These are phyloP conservation scores for Zelleria hepariella DNA, from an alignment of 2,888 invertebrate species.

Conservation along the genomic window DNA sequence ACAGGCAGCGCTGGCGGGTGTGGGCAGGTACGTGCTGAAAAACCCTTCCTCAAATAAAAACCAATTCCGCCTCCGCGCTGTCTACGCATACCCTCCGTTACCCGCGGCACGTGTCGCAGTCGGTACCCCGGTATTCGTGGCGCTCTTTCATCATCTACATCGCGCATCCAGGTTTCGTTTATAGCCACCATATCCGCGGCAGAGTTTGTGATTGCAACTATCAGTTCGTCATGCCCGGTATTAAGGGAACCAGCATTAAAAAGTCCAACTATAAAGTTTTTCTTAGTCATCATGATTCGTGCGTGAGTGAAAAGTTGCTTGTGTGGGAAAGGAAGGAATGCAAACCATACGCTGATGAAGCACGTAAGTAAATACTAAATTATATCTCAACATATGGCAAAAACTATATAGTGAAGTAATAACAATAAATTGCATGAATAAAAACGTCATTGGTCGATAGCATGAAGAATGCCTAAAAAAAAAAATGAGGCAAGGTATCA, in stretches of 20 bases:
- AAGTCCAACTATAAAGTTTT: neutral
- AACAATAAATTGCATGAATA: too few relatives aligned
- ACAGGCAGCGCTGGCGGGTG: neutral
- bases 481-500: too few relatives aligned
- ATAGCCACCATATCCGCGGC: neutral
- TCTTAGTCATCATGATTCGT: neutral
- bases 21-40: neutral
- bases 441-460: too few relatives aligned
- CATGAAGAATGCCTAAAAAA: too few relatives aligned
- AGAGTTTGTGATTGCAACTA: neutral
- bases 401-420: too few relatives aligned
- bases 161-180: neutral
- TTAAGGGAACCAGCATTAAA: neutral
- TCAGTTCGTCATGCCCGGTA: too few relatives aligned
- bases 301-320: too few relatives aligned
- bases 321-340: too few relatives aligned
- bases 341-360: too few relatives aligned
- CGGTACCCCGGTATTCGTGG: neutral
- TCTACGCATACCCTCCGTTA: neutral
- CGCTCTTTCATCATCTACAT: neutral
- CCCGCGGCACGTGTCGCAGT: neutral
- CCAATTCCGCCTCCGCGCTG: slow-evolving; percentile 16
- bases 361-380: too few relatives aligned
- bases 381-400: too few relatives aligned
- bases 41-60: slow-evolving; percentile 12